Conservation (phyloP, 1,140 invertebrate species). For the Apolygus lucorum region DNA sequence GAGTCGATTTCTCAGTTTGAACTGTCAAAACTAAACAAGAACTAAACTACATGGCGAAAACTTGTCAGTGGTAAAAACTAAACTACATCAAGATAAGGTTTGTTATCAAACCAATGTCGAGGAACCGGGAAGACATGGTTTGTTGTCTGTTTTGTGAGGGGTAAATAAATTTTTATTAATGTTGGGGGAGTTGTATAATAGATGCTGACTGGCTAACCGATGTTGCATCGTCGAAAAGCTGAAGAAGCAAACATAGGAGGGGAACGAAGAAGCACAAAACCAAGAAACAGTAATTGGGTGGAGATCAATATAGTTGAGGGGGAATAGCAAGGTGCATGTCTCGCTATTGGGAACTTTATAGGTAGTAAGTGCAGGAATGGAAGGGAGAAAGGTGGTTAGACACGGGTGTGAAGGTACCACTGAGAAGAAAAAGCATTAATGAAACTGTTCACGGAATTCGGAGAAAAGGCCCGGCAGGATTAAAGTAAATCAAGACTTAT, state of each 20-base stretch:
- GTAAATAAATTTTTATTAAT: too few species aligned
- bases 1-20: too few species aligned
- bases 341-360: background rate
- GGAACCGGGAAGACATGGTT: too few species aligned
- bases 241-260: background rate
- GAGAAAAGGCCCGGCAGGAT: slow-evolving; percentile 7
- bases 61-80: too few species aligned
- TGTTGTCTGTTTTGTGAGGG: too few species aligned
- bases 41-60: too few species aligned
- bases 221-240: background rate
- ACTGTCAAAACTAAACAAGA: too few species aligned
- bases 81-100: too few species aligned
- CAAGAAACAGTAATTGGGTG: slow-evolving; percentile 6
- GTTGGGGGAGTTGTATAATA: background rate
- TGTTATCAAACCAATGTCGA: too few species aligned
- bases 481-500: slow-evolving; percentile 23
- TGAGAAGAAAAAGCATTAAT: slow-evolving; percentile 7
- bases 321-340: background rate
- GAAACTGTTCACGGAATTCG: slow-evolving; percentile 14
- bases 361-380: background rate
- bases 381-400: background rate
- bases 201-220: background rate
- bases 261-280: background rate
- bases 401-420: background rate
- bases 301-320: slow-evolving; percentile 5